Evolutionary conservation across 2,797 vertebrate genomes (phyloP).

Genomic region (Gymnocypris eckloni): DNA sequence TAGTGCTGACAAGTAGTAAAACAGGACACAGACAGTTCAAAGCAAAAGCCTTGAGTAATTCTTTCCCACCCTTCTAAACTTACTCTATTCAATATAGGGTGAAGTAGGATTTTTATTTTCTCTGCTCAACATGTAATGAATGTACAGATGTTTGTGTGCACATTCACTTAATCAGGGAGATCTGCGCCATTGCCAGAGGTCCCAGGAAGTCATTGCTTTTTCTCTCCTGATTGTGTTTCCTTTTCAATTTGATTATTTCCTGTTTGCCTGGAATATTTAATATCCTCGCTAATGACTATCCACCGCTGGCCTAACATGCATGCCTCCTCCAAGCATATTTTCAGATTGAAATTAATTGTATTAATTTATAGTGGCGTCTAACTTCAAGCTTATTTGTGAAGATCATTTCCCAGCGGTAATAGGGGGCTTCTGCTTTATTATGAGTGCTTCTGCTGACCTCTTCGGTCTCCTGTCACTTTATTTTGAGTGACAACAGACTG

Average conservation of each 20-base stretch:
- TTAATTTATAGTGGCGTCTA: constrained; percentile 32
- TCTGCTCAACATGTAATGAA: constrained; percentile 44
- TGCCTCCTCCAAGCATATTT: constrained; percentile 40
- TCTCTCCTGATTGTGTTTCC: constrained; percentile 54
- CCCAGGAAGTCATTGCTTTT: constrained; percentile 50
- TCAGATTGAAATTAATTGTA: constrained; percentile 39
- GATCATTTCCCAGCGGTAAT: constrained; percentile 42
- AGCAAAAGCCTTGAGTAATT: not conserved
- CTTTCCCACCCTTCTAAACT: constrained; percentile 7
- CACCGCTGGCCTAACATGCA: constrained; percentile 47
- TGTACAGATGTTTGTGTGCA: constrained; percentile 47
- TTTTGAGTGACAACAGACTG: constrained; percentile 57
- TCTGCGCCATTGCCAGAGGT: constrained; percentile 44
- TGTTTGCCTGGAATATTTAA: constrained; percentile 59
- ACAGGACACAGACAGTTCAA: not conserved
- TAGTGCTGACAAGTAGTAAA: constrained; percentile 10
- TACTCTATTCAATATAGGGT: constrained; percentile 9
- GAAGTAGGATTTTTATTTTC: not conserved
- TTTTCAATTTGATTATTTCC: constrained; percentile 57
- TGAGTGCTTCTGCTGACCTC: constrained; percentile 41
- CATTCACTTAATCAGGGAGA: constrained; percentile 56
- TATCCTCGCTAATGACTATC: constrained; percentile 55
- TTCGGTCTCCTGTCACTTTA: constrained; percentile 42
- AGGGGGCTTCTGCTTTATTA: constrained; percentile 24
- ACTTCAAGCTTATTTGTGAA: constrained; percentile 36